Base-by-base conservation (phyloP, 2,888 invertebrate species). In the Pedicia rivosa region DNA sequence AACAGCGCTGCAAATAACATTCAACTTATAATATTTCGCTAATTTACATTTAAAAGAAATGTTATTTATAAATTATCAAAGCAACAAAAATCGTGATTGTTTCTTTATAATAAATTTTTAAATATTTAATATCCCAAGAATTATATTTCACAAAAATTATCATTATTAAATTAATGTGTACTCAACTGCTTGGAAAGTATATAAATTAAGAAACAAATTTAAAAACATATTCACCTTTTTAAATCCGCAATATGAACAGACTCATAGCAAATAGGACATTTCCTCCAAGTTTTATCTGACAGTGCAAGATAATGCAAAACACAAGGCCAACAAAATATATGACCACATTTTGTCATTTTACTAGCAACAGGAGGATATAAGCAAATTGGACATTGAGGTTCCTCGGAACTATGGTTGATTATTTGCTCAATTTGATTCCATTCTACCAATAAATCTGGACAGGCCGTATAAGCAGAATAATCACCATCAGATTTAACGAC, bases 291-390 rank as follows among this genome's bases (percentile, higher is more conserved):
- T 53, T 82, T 78, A 48, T 94, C 92, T 36, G 82, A 79, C 3
- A 91, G 65, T 1, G 84, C 78, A 28, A 90, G 68, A 55, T 94
- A 94, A 59, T 94, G 94, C 33, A 97, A 68, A 48, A 91, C 74
- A 54, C 95, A 97, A 0, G 91, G 72, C 91, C 90, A 95, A 60
- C 95, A 97, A 59, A 84, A 94, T 43, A 90, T 80, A 56, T 97
- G 95, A 8, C 95, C 94, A 58, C 95, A 97, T 28, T 79, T 73
- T 0, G 91, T 92, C 54, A 92, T 84, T 60, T 92, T 88, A 2
- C 82, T 91, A 37, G 90, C 86, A 36, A 75, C 69, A 4, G 92
- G 91, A 24, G 76, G 65, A 51, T 81, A 80, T 44, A 95, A 67
- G 59, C 95, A 97, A 52, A 97, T 94, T 0, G 95, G 95, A 56